Evolutionary conservation across 2,113 vertebrate genomes (phyloP).

Genomic region (Festucalex cinctus): DNA sequence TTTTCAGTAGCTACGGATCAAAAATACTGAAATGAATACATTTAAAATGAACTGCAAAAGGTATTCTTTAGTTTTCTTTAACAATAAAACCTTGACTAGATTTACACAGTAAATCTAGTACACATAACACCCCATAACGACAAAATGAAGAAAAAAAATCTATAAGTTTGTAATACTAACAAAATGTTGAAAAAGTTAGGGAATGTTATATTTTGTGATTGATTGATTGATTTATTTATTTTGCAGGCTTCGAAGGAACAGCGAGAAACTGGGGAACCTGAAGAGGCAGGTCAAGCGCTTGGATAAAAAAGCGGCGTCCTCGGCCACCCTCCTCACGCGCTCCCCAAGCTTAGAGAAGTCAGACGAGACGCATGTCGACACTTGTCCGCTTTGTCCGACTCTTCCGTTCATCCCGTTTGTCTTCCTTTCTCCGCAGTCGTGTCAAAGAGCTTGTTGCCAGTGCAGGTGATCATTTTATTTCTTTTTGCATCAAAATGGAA

Average conservation of each 20-base stretch:
- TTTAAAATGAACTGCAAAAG: too few species aligned
- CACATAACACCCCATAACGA: neutral
- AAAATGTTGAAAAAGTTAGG: neutral
- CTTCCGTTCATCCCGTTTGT: conserved; percentile 9
- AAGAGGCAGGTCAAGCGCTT: conserved; percentile 76
- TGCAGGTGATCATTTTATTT: conserved; percentile 59
- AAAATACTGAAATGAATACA: too few species aligned
- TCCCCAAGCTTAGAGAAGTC: conserved; percentile 82
- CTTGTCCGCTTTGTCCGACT: conserved; percentile 16
- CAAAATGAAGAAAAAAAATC: neutral
- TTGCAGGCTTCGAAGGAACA: conserved; percentile 78
- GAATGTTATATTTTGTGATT: neutral
- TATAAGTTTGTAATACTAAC: neutral
- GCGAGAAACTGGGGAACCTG: conserved; percentile 71
- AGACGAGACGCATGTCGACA: conserved; percentile 39
- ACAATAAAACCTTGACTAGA: too few species aligned
- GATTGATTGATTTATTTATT: neutral
- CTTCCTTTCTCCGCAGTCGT: conserved; percentile 57
- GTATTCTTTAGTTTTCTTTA: too few species aligned
- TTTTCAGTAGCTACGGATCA: too few species aligned
- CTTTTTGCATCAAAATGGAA: too few species aligned
- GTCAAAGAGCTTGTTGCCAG: conserved; percentile 66
- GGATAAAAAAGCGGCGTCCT: conserved; percentile 81
- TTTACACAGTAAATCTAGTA: too few species aligned
- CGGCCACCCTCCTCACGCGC: conserved; percentile 77